These are phyloP conservation scores for Leuciscus waleckii DNA, from an alignment of 2,797 vertebrate species.

Conservation along the genomic window DNA sequence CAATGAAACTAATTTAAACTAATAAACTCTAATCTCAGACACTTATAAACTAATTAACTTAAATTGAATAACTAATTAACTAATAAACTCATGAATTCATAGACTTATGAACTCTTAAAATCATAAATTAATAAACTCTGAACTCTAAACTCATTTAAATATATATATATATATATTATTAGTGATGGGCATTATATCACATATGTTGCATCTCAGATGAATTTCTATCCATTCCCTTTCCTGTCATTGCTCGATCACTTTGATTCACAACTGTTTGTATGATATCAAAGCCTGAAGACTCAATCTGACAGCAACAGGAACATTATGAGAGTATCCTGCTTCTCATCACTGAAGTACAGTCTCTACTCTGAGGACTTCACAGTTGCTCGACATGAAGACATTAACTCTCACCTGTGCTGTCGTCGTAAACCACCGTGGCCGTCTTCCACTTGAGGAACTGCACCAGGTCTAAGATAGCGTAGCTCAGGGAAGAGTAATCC, in stretches of 20 bases:
- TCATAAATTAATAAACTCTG: no score
- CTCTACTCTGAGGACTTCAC: conserved; percentile 16
- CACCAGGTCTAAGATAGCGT: conserved; percentile 96
- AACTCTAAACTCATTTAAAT: no score
- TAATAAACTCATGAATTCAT: no score
- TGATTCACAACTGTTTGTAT: conserved; percentile 16
- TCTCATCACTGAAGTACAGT: conserved; percentile 23
- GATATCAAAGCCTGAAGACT: background rate
- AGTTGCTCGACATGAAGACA: conserved; percentile 7
- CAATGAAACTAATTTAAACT: no score
- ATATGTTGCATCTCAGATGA: background rate
- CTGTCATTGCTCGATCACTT: conserved; percentile 7
- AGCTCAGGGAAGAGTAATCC: conserved; percentile 96
- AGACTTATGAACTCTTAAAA: no score
- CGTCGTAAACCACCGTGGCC: conserved; percentile 96
- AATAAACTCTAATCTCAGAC: no score
- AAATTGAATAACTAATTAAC: no score
- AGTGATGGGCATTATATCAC: no score
- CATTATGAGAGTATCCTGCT: conserved; percentile 10
- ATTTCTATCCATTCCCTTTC: background rate
- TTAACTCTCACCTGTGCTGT: conserved; percentile 90
- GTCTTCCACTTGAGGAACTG: conserved; percentile 98
- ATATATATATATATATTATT: background rate
- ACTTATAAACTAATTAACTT: no score
- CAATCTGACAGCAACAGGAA: conserved; percentile 20